phyloP scores from a whole-genome alignment of 2,113 vertebrate species.

The Aegypius monachus region DNA sequence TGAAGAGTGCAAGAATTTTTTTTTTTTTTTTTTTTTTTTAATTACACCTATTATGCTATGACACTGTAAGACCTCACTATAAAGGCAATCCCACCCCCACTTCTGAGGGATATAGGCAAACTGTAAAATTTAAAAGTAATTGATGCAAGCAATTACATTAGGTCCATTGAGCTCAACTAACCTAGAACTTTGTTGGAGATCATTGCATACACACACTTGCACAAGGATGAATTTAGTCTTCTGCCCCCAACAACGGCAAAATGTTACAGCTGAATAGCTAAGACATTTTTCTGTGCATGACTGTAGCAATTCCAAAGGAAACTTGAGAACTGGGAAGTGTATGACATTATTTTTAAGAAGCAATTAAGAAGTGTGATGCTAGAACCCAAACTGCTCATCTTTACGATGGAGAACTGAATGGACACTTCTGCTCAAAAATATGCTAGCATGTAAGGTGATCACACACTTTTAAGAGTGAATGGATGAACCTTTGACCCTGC shows the following conservation, averaged over 20 bases:
- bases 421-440: not conserved
- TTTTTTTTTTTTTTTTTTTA: not conserved
- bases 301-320: not conserved
- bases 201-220: not conserved
- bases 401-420: not conserved
- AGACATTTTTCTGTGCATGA: not conserved
- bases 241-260: not conserved
- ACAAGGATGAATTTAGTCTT: not conserved
- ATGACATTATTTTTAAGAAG: not conserved
- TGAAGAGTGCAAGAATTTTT: not conserved
- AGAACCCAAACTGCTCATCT: not conserved
- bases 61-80: not conserved
- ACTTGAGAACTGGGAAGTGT: not conserved
- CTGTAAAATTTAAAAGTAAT: not conserved
- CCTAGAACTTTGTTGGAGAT: not conserved
- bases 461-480: not conserved
- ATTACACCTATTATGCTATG: not conserved
- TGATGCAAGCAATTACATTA: not conserved
- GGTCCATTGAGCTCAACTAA: not conserved
- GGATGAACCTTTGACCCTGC: not conserved
- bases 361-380: not conserved
- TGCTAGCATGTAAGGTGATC: not conserved
- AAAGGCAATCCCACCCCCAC: not conserved
- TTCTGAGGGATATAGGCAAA: not conserved
- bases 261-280: not conserved